A percentile compares a stretch with the other conserved stretches of the same genome.
Conservation (phyloP, 2,888 invertebrate genomes). For the Phalera bucephala region DNA sequence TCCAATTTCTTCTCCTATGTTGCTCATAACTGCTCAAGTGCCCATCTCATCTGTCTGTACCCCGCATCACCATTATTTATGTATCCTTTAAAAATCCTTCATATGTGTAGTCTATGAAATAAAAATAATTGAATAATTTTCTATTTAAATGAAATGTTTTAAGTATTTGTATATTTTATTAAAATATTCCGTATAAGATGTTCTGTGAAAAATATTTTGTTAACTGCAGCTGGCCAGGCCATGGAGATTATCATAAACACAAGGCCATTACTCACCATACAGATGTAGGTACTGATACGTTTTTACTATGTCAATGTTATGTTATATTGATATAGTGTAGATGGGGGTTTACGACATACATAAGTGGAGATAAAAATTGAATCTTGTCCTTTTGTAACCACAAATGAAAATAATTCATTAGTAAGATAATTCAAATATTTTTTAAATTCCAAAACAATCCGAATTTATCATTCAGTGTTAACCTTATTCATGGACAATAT, state of each 20-base stretch:
- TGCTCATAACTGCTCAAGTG: slow-evolving; percentile 14
- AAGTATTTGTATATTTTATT: slow-evolving; percentile 6
- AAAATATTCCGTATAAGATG: slow-evolving; percentile 24
- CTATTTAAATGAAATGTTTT: slow-evolving; percentile 1
- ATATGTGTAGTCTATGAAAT: slow-evolving; percentile 20
- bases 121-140: background rate
- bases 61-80: slow-evolving; percentile 18
- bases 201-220: slow-evolving; percentile 54
- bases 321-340: slow-evolving; percentile 30
- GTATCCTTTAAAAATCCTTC: background rate
- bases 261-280: slow-evolving; percentile 53
- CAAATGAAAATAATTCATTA: too few relatives aligned
- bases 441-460: too few relatives aligned
- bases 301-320: slow-evolving; percentile 41
- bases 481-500: too few relatives aligned
- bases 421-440: too few relatives aligned
- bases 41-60: slow-evolving; percentile 29
- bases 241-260: slow-evolving; percentile 36
- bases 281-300: slow-evolving; percentile 51
- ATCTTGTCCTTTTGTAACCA: too few relatives aligned
- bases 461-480: too few relatives aligned
- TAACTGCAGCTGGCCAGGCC: slow-evolving; percentile 61
- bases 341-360: slow-evolving; percentile 14
- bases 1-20: slow-evolving; percentile 5
- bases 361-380: too few relatives aligned